These are phyloP conservation scores for Drosophila limbata DNA, from an alignment of 2,888 invertebrate genomes.

Conservation along the genomic window DNA sequence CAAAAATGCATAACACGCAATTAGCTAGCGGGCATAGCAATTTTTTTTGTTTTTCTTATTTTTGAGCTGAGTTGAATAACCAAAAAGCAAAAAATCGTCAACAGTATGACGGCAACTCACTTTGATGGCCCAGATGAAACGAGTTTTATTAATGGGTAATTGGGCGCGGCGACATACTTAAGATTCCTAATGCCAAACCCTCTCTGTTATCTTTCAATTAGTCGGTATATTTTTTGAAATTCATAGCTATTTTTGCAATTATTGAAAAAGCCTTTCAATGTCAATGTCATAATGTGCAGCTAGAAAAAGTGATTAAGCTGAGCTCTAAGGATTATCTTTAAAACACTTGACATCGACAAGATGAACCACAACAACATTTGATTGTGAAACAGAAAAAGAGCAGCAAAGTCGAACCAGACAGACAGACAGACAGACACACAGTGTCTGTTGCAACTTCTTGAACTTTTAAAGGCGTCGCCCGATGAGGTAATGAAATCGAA, in stretches of 20 bases:
- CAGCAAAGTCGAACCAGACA: conserved; percentile 60
- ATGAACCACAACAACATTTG: conserved; percentile 28
- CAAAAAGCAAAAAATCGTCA: conserved; percentile 47
- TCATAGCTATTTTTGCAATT: conserved; percentile 22
- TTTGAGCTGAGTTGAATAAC: conserved; percentile 66
- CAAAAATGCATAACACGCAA: conserved; percentile 71
- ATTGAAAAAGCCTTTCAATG: conserved; percentile 64
- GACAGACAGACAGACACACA: conserved; percentile 25
- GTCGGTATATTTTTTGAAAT: conserved; percentile 27
- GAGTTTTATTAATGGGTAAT: conserved; percentile 48
- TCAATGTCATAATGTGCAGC: conserved; percentile 67
- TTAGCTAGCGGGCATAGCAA: conserved; percentile 37
- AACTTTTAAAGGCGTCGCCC: conserved; percentile 69
- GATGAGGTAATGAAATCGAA: conserved; percentile 78
- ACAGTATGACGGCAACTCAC: conserved; percentile 37
- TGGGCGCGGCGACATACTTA: conserved; percentile 57
- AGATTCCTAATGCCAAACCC: conserved; percentile 48
- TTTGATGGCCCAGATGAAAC: conserved; percentile 60
- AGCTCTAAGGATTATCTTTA: conserved; percentile 2
- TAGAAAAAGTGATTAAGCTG: conserved; percentile 13
- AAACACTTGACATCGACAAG: not conserved
- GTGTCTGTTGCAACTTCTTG: conserved; percentile 69
- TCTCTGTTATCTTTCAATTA: conserved; percentile 45
- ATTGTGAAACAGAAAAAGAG: conserved; percentile 51
- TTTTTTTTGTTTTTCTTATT: conserved; percentile 19